These are phyloP conservation scores for Drosophila meridiana DNA, from an alignment of 2,888 invertebrate species.

Conservation along the genomic window DNA sequence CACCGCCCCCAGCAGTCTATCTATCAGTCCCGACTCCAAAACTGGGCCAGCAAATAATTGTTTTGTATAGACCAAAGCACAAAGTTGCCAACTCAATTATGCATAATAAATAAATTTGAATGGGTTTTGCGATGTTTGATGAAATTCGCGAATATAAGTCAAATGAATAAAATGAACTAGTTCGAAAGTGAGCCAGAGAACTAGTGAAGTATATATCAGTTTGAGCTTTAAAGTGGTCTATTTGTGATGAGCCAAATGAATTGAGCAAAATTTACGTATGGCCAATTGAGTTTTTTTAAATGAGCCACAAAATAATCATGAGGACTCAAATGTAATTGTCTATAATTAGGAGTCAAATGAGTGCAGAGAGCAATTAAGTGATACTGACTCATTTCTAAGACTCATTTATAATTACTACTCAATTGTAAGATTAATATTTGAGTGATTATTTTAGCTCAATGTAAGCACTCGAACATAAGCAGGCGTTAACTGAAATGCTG, in stretches of 20 bases:
- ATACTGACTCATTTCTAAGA: background rate
- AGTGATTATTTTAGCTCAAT: background rate
- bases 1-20: slow-evolving; percentile 44
- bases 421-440: background rate
- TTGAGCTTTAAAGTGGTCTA: background rate
- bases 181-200: background rate
- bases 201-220: background rate
- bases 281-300: background rate
- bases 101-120: slow-evolving; percentile 25
- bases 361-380: background rate
- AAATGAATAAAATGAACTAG: background rate
- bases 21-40: slow-evolving; percentile 48
- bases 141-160: background rate
- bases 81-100: slow-evolving; percentile 27
- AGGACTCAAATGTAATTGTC: background rate
- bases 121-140: slow-evolving; percentile 1
- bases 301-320: background rate
- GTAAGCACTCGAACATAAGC: background rate
- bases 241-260: background rate
- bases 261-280: background rate
- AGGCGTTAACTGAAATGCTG: background rate
- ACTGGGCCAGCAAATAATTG: slow-evolving; percentile 40
- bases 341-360: no score
- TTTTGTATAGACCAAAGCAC: slow-evolving; percentile 10
- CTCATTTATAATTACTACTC: no score